Percentiles rank a stretch among this genome's conserved stretches.
Evolutionary conservation across 2,888 invertebrate species (phyloP).

Genomic region (Epistrophella euchroma): DNA sequence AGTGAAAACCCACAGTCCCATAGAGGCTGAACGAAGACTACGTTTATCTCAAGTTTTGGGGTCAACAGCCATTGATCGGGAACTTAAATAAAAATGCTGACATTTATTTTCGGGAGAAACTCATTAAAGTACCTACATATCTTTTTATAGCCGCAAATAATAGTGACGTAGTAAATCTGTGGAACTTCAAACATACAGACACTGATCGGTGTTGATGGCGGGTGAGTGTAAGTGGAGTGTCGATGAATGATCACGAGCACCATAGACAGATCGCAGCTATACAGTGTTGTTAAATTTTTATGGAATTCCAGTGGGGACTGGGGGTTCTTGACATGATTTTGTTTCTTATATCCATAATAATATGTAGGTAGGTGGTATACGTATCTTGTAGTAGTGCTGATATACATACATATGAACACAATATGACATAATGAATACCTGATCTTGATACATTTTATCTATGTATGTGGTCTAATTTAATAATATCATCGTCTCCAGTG

Average conservation of each 20-base stretch:
- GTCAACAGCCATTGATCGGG: constrained; percentile 42
- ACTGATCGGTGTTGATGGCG: background rate
- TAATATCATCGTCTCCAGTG: background rate
- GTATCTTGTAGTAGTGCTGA: background rate
- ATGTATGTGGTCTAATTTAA: constrained; percentile 51
- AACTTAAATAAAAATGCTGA: constrained; percentile 24
- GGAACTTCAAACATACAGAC: constrained; percentile 14
- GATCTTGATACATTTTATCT: constrained; percentile 34
- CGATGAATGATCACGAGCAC: constrained; percentile 9
- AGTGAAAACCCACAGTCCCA: constrained; percentile 1
- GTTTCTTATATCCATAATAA: background rate
- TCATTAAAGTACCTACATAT: constrained; percentile 3
- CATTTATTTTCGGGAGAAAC: constrained; percentile 30
- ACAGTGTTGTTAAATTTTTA: background rate
- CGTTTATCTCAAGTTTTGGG: constrained; percentile 22
- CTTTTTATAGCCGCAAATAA: constrained; percentile 30
- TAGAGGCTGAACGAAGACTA: background rate
- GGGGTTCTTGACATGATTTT: constrained; percentile 11
- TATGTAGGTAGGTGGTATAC: background rate
- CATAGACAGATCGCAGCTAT: background rate
- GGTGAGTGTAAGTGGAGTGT: constrained; percentile 7
- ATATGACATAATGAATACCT: constrained; percentile 1
- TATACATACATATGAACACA: background rate
- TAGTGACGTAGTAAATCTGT: constrained; percentile 31
- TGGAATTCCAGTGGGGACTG: constrained; percentile 3